Base-by-base conservation (phyloP, 2,113 vertebrate genomes). In the Mormyrus iriodes region DNA sequence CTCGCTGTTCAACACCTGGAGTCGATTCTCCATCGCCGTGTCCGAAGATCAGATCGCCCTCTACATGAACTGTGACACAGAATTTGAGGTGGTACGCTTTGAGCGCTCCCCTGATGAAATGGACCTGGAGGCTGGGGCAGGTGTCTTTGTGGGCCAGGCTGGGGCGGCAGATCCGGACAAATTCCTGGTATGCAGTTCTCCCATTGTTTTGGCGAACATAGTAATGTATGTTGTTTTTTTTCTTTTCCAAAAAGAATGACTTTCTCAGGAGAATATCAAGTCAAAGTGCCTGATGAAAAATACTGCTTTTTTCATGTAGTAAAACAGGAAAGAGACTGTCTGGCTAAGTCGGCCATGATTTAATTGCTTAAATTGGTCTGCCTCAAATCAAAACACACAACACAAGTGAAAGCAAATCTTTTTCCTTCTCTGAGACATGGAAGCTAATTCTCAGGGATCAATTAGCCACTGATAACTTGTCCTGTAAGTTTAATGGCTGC, bases 121-220 rank as follows among this genome's bases (percentile, higher is more conserved):
- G 96, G 96, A 97, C 87, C 93, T 99, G 91, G 96, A 98, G 42
- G 90, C 92, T 0, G 97, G 97, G 0, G 96, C 98, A 0, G 97
- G 97, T 21, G 92, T 99, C 90, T 99, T 99, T 5, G 96, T 99
- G 27, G 98, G 96, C 2, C 97, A 98, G 89, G 97, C 97, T 2
- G 97, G 98, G 92, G 96, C 95, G 1, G 97, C 97, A 0, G 97
- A 99, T 86, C 93, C 96, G 0, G 95, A 97, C 52, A 97, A 96
- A 90, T 99, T 98, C 88, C 93, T 97, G 98, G 98, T 99, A 94
- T 1, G 95, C 94, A 85, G 4, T 1, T 31, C 7, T n/a, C 27
- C 3, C 17, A n/a, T 31, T 46, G 21, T 24, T 86, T 76, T 44
- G 13, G 0, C 6, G 13, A 52, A 39, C 85, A 46, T 12, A 31